phyloP scores from a whole-genome alignment of 2,888 invertebrate genomes.

The Meganola albula region DNA sequence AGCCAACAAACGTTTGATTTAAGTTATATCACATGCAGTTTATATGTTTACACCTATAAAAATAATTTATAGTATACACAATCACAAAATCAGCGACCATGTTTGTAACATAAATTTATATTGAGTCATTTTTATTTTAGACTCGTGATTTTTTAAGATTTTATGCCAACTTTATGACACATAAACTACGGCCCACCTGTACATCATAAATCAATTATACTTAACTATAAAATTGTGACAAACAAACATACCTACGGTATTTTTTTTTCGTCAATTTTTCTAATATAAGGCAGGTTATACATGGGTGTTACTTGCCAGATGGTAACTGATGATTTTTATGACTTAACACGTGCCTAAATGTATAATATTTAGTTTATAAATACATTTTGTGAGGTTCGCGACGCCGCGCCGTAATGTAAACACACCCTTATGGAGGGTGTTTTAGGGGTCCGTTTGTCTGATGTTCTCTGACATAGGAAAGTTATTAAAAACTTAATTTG shows the following conservation, averaged over 20 bases:
- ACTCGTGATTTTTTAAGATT: slow-evolving; percentile 17
- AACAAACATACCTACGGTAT: slow-evolving; percentile 22
- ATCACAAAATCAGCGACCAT: too few species aligned
- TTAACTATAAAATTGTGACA: slow-evolving; percentile 30
- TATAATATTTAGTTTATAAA: slow-evolving; percentile 63
- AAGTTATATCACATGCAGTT: too few species aligned
- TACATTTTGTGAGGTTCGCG: slow-evolving; percentile 58
- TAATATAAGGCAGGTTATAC: too few species aligned
- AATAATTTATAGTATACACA: too few species aligned
- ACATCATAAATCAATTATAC: slow-evolving; percentile 26
- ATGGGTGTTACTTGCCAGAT: slow-evolving; percentile 51
- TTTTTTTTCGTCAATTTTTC: too few species aligned
- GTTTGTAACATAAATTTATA: slow-evolving; percentile 8
- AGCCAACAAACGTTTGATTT: too few species aligned
- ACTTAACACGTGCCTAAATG: slow-evolving; percentile 60
- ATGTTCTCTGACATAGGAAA: not conserved
- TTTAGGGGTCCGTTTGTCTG: slow-evolving; percentile 23
- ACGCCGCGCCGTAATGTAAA: slow-evolving; percentile 50
- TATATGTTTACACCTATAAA: too few species aligned
- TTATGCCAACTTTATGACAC: slow-evolving; percentile 18
- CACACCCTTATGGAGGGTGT: slow-evolving; percentile 51
- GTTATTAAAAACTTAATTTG: not conserved
- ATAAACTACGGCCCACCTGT: slow-evolving; percentile 27
- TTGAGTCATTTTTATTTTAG: slow-evolving; percentile 17
- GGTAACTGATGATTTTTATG: slow-evolving; percentile 63